Base-by-base conservation (phyloP, 2,888 invertebrate genomes). In the Neoascia interrupta region DNA sequence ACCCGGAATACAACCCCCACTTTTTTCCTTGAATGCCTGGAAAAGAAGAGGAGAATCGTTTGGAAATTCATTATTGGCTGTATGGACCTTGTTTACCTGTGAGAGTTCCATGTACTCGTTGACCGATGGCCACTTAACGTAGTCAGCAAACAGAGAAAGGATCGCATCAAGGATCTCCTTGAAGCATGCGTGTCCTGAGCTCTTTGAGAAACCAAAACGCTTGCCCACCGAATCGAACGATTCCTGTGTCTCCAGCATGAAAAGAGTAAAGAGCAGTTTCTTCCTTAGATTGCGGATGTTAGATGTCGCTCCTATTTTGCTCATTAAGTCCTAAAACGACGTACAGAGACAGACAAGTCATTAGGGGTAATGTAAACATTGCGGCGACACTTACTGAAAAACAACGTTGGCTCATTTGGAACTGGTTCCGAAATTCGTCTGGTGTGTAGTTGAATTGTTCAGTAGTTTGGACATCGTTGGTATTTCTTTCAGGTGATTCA, bases 351-450 rank as follows among this genome's bases (percentile, higher is more conserved):
- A 5, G 10, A 6, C n/a, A 4, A 18, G 1, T 13, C 2, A 5
- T n/a, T n/a, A n/a, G n/a, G n/a, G n/a, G n/a, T n/a, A n/a, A n/a
- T n/a, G n/a, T n/a, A n/a, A n/a, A n/a, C n/a, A n/a, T n/a, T n/a
- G n/a, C n/a, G n/a, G n/a, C 2, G 1, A 26, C 10, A 58, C 61
- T 56, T 41, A 72, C 72, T 26, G 0, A 31, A 11, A 72, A 63
- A 11, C 63, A 63, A 4, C 6, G 11, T 1, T 31, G 39, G 15
- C 72, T 72, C 41, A 72, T 72, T 6, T 34, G 31, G 19, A 49
- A 72, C 2, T 72, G 63, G n/a, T 10, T 19, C 1, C 41, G 61
- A 15, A 72, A 72, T n/a, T 72, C 63, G 10, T 72, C 63, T 6
- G 23, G 15, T 1, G 43, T 16, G 15, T 18, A 5, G 16, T 10